Base-by-base conservation (phyloP, 2,888 invertebrate genomes). In the Parnassius smintheus region DNA sequence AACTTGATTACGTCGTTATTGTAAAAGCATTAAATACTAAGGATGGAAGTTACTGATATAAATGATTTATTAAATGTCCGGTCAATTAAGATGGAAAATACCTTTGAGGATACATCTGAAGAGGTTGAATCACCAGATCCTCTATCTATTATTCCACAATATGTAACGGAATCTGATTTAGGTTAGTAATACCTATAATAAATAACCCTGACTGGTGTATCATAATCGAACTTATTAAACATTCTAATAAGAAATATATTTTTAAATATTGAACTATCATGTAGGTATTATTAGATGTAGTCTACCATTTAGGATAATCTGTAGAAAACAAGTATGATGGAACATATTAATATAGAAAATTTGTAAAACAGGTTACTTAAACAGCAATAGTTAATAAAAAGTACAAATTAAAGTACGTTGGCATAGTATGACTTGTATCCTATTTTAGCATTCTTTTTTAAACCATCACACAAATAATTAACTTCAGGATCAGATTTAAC, bases 141-240 rank as follows among this genome's bases (percentile, higher is more conserved):
- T 4, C 62, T 88, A 52, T 80, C 89, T 9, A 81, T 89, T n/a
- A 85, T 92, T 45, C 86, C 88, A 2, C 90, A 92, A 62, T 92
- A 91, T 65, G 92, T 91, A 4, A 84, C 87, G 0, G 93, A 92
- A 65, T 81, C 86, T 1, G 92, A 92, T 71, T 77, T 92, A 63
- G 89, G 92, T 92, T 76, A 75, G 82, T 71, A 50, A 42, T 22
- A 56, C 11, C 22, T 4, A n/a, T 44, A 49, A 10, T 25, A 44
- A 51, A 0, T 51, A 46, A 48, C 25, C 18, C 3, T 46, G 10
- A n/a, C 46, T 35, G 35, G 35, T 35, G 35, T 4, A 35, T 35
- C 35, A 35, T 25, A 25, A 11, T 50, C 22, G 22, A n/a, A 2
- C 8, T 25, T 51, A 51, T 25, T 51, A 51, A 11, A 51, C 18